Conservation (phyloP, 2,113 vertebrate species). For the Setophaga kirtlandii region DNA sequence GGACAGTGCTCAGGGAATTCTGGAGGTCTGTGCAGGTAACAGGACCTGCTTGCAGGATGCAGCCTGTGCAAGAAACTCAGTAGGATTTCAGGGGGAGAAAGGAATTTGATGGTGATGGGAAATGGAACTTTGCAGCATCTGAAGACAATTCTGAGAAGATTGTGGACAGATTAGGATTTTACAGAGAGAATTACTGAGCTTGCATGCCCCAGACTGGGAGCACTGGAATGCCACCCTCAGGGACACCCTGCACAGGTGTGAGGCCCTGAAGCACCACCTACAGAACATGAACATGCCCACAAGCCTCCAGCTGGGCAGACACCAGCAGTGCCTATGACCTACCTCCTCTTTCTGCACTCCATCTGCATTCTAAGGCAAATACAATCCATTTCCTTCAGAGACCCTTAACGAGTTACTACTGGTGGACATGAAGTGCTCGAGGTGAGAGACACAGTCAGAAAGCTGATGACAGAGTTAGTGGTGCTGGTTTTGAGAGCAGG, state of each 20-base stretch:
- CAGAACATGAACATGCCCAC: neutral
- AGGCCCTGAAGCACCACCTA: neutral
- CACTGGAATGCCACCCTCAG: neutral
- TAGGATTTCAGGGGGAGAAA: neutral
- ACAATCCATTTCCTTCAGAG: neutral
- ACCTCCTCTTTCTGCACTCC: neutral
- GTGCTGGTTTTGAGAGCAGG: neutral
- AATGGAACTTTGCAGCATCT: neutral
- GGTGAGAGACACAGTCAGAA: constrained; percentile 16
- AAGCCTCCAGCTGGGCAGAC: neutral
- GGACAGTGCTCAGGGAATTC: constrained; percentile 54
- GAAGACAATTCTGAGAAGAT: neutral
- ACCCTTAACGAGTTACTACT: neutral
- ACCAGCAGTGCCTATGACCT: neutral
- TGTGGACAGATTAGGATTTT: neutral
- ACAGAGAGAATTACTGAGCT: neutral
- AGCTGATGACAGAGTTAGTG: constrained; percentile 18
- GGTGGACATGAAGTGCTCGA: neutral
- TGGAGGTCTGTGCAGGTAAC: neutral
- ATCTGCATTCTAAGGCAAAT: neutral
- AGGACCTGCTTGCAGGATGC: neutral
- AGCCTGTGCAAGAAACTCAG: neutral
- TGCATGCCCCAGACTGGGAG: neutral
- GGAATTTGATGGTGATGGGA: neutral
- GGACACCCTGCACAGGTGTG: neutral